Evolutionary conservation across 2,888 invertebrate genomes (phyloP), one percentile per base, ranked within the genome.

Genomic region (Neoscelio sp.): DNA sequence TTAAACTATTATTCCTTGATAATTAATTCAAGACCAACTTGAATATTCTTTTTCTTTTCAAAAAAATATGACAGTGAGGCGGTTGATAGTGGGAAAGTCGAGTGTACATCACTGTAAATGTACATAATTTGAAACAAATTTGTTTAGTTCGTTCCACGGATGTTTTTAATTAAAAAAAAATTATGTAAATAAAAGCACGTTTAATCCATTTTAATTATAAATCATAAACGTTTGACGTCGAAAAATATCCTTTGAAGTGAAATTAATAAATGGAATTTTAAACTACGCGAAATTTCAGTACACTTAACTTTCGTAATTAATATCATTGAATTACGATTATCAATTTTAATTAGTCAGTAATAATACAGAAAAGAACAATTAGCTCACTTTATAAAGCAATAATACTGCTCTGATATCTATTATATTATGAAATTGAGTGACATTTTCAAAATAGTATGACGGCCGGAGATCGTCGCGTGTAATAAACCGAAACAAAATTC

Each of bases 401-500:
- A 44, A 67, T 44, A 26, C 28, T 40, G 30, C 33, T 67, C 54
- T 67, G 67, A 33, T 54, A 44, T 54, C 52, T 54, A 46, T 44
- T 67, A 56, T 67, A 56, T 67, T 44, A 26, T 46, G 35, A 56
- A 56, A 67, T 42, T 54, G 30, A 67, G 13, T 26, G 67, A 67
- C 67, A 18, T 56, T 56, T 67, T 33, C 13, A 38, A 67, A 56
- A 67, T 56, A 38, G 44, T 56, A 56, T 26, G 35, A 44, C 35
- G 35, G n/a, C 12, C 1, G 4, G 46, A 46, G 67, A 56, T 70
- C 48, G 50, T 58, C 58, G 15, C 23, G 60, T 60, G 50, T 60
- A 60, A 60, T 70, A 50, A 70, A 70, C 35, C 60, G 60, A 60
- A 56, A 50, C 40, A 33, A 70, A 60, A 38, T 70, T 58, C 30